phyloP scores from a whole-genome alignment of 2,888 invertebrate species.

The Cremastinae sp. region DNA sequence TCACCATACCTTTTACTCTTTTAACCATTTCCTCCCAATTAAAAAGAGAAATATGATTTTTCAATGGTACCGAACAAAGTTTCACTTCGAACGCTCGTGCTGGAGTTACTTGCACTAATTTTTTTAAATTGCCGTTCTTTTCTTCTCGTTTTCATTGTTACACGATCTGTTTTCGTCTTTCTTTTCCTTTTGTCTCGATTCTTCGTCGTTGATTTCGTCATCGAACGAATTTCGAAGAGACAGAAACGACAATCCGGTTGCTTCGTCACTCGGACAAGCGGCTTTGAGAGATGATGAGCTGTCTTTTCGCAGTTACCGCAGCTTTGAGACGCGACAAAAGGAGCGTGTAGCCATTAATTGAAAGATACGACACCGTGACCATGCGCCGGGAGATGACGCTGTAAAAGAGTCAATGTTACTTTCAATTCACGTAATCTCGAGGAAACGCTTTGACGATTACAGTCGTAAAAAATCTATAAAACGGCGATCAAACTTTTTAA shows the following conservation, averaged over 20 bases:
- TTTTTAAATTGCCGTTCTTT: not conserved
- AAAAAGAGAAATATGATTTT: too few species aligned
- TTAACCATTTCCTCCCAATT: too few species aligned
- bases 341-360: slow-evolving; percentile 18
- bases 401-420: slow-evolving; percentile 33
- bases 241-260: slow-evolving; percentile 1
- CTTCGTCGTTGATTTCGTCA: not conserved
- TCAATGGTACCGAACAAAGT: too few species aligned
- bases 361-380: slow-evolving; percentile 17
- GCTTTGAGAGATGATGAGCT: slow-evolving; percentile 48
- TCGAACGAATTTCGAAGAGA: slow-evolving; percentile 30
- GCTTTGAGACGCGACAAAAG: slow-evolving; percentile 23
- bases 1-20: too few species aligned
- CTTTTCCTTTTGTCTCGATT: not conserved
- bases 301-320: slow-evolving; percentile 40
- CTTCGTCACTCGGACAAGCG: slow-evolving; percentile 38
- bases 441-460: slow-evolving; percentile 1
- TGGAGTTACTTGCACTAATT: too few species aligned
- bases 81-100: too few species aligned
- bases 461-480: not conserved
- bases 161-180: not conserved
- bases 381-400: slow-evolving; percentile 35
- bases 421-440: not conserved
- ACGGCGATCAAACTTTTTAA: too few species aligned
- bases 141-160: slow-evolving; percentile 1